These are phyloP conservation scores for Drosophila nebulosa DNA, from an alignment of 1,140 invertebrate genomes.

Conservation along the genomic window DNA sequence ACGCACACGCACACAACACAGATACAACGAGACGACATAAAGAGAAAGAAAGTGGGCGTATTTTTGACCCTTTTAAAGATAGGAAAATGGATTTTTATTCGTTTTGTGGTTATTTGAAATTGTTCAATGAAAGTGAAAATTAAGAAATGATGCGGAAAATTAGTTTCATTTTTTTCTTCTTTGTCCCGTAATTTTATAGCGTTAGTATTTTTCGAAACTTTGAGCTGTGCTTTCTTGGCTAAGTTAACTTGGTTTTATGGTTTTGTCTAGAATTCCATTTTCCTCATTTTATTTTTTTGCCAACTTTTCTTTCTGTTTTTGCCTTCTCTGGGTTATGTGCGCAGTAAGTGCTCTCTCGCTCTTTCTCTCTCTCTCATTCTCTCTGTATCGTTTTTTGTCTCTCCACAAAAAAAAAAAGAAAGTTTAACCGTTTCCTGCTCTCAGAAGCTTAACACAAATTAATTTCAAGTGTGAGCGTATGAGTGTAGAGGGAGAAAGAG, in stretches of 20 bases:
- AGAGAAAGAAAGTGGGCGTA: background rate
- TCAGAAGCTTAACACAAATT: conserved; percentile 46
- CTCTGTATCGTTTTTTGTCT: background rate
- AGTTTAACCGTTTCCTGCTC: conserved; percentile 67
- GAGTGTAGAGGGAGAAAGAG: background rate
- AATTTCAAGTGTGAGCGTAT: conserved; percentile 2
- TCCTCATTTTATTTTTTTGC: conserved; percentile 27
- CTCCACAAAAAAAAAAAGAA: conserved; percentile 8
- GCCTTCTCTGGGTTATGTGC: conserved; percentile 76
- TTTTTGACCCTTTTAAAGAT: conserved; percentile 37
- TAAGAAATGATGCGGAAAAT: conserved; percentile 71
- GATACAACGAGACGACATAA: conserved; percentile 7
- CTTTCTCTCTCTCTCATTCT: conserved; percentile 2
- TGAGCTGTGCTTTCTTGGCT: conserved; percentile 23
- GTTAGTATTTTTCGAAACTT: background rate
- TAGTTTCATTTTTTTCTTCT: conserved; percentile 36
- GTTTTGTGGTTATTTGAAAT: background rate
- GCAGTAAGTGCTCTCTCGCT: conserved; percentile 34
- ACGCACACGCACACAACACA: conserved; percentile 12
- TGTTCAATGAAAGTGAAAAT: conserved; percentile 64
- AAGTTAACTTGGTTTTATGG: conserved; percentile 40
- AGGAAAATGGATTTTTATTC: background rate
- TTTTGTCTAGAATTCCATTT: conserved; percentile 18
- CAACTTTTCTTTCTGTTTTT: conserved; percentile 59
- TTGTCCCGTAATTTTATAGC: background rate